Evolutionary conservation across 2,888 invertebrate species (phyloP), one percentile per base, ranked within the genome.

Genomic region (Tribolium freemani): DNA sequence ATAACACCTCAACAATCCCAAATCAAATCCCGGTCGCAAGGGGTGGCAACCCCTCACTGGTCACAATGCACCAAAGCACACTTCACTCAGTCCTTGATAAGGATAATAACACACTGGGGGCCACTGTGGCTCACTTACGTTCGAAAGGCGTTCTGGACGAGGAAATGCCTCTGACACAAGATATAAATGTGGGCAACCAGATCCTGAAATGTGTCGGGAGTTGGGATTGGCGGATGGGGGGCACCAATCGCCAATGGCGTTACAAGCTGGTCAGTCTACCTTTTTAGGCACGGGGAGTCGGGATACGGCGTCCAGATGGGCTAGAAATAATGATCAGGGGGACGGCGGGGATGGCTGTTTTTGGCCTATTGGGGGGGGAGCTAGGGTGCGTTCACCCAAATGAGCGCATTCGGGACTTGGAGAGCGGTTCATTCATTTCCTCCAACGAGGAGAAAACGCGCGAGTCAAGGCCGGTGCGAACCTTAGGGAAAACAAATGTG

Each of bases 111-210:
- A 75, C 78, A 78, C 77, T 48, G 51, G 26, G 75, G 46, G 54
- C 38, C 74, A 57, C 74, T 74, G 73, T 75, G 71, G 73, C 72
- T 71, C 86, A 96, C 96, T 96, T 95, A 96, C 96, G 95, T 94
- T 95, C 93, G 92, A 94, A 94, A 95, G 96, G 95, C 95, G 95
- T 95, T 96, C 96, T 96, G 96, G 93, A 93, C 92, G 92, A 91
- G 90, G 90, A 90, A 90, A 90, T 90, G 90, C 90, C 88, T 89
- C 88, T 86, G 87, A 87, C 88, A 88, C 89, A 89, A 89, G 90
- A 92, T 93, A 93, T 93, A 93, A 93, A 93, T 92, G 88, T 88
- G 88, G 89, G 93, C 91, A 92, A 93, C 90, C 91, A 91, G 93
- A 93, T 92, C 91, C 92, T 89, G 86, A 85, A 81, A 85, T 88